Evolutionary conservation across 2,797 vertebrate species (phyloP), one percentile per base, ranked within the genome.

Genomic region (Petrocephalus schoutedeni): DNA sequence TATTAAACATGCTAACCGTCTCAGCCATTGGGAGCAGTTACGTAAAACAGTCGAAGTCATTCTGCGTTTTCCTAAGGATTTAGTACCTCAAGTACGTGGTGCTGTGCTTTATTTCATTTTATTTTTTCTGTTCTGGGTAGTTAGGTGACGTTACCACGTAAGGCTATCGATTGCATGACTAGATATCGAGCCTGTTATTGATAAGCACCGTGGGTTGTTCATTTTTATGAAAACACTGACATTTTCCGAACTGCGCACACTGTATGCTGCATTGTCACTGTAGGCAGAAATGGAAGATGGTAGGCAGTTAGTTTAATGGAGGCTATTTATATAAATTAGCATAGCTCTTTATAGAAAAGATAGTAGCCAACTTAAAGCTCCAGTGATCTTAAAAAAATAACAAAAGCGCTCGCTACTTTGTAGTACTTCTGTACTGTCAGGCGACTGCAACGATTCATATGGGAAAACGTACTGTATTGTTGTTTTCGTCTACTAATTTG

Each of bases 161-260:
- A 14, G 10, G 28, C 64, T 71, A 32, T 32, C 32, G 64, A 32
- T 36, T 67, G 53, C 19, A 9, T 67, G 64, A 19, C 4, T 59
- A 7, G 32, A 19, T 87, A 87, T 19, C 0, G 83, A 49, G 64
- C 57, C 23, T 77, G 49, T 74, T 45, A 45, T 36, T 21, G 54
- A 74, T 23, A 36, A 14, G 77, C 16, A 59, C 16, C 19, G 49
- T 16, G 32, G 53, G 19, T 4, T 19, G 16, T 41, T 23, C 28
- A 45, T 84, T 9, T 59, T 85, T 9, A 84, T 87, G 86, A 49
- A 86, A 67, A 61, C 58, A 41, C 57, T 86, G 57, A 86, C 85
- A 45, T 86, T 57, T 86, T 56, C 84, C 54, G 23, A 12, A 23
- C 54, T 32, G 53, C 53, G 84, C 80, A 53, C 49, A 53, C 49